Conservation (phyloP, 2,797 vertebrate genomes). For the Orestias chungarensis region DNA sequence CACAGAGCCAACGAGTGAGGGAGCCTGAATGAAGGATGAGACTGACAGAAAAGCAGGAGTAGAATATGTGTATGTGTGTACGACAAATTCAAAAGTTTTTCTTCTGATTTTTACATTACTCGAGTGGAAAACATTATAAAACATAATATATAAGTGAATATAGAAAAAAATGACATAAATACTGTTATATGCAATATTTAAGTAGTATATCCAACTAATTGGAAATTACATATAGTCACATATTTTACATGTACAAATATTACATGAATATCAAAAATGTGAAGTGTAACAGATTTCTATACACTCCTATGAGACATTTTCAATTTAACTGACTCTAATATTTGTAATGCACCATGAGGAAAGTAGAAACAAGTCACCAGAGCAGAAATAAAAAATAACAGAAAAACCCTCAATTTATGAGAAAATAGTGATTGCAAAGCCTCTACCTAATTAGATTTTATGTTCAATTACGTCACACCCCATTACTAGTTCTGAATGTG, state of each 20-base stretch:
- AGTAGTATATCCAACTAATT: neutral
- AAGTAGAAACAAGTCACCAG: too few species aligned
- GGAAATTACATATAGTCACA: neutral
- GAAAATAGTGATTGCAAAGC: too few species aligned
- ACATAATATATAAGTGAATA: too few species aligned
- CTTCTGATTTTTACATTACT: neutral
- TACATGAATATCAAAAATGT: neutral
- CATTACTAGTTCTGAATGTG: too few species aligned
- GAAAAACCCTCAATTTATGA: too few species aligned
- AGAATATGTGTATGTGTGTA: constrained; percentile 37
- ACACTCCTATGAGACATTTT: neutral
- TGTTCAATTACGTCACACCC: too few species aligned
- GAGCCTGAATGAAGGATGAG: constrained; percentile 83
- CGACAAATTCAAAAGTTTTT: constrained; percentile 8
- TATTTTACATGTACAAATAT: neutral
- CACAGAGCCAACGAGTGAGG: constrained; percentile 81
- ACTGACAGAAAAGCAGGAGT: constrained; percentile 56
- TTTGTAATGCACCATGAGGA: too few species aligned
- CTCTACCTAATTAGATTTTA: too few species aligned
- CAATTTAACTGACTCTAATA: neutral
- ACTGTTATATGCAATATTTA: neutral
- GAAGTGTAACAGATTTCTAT: too few species aligned
- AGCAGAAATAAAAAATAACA: too few species aligned
- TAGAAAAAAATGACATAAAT: neutral
- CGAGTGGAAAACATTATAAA: too few species aligned